These are phyloP conservation scores for Morpho deidamia DNA, from an alignment of 2,888 invertebrate genomes.

Conservation along the genomic window DNA sequence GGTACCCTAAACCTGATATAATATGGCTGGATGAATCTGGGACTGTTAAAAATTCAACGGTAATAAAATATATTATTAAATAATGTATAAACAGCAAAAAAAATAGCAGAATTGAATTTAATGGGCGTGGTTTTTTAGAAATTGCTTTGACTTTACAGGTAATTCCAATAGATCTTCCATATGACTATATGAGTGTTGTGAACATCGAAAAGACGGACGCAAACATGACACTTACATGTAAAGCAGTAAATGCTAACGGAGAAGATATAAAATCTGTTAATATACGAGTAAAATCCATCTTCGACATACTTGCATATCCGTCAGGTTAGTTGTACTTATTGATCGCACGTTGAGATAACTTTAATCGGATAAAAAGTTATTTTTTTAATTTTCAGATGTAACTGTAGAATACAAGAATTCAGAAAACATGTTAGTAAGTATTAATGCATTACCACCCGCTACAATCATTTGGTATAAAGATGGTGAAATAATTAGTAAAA, in stretches of 20 bases:
- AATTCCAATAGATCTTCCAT: conserved; percentile 35
- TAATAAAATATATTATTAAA: background rate
- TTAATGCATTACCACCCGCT: conserved; percentile 39
- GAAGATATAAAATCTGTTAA: conserved; percentile 18
- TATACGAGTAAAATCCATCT: conserved; percentile 29
- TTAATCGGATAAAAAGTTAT: background rate
- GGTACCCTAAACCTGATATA: conserved; percentile 43
- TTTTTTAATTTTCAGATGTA: conserved; percentile 27
- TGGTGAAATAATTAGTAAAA: conserved; percentile 19
- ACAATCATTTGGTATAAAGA: conserved; percentile 37
- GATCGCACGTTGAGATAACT: background rate
- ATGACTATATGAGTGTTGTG: conserved; percentile 40
- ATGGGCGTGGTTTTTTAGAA: background rate
- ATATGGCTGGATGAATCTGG: conserved; percentile 36
- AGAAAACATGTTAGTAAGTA: conserved; percentile 31
- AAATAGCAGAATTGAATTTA: background rate
- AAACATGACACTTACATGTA: conserved; percentile 40
- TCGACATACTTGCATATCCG: conserved; percentile 24
- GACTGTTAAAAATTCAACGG: background rate
- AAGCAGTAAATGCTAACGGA: conserved; percentile 37
- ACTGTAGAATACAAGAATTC: conserved; percentile 32
- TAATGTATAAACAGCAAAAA: background rate
- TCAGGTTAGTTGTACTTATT: conserved; percentile 5
- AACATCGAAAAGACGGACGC: conserved; percentile 32
- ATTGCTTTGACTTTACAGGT: conserved; percentile 28